phyloP scores from a whole-genome alignment of 2,797 vertebrate species.

The Poeciliopsis presidionis region DNA sequence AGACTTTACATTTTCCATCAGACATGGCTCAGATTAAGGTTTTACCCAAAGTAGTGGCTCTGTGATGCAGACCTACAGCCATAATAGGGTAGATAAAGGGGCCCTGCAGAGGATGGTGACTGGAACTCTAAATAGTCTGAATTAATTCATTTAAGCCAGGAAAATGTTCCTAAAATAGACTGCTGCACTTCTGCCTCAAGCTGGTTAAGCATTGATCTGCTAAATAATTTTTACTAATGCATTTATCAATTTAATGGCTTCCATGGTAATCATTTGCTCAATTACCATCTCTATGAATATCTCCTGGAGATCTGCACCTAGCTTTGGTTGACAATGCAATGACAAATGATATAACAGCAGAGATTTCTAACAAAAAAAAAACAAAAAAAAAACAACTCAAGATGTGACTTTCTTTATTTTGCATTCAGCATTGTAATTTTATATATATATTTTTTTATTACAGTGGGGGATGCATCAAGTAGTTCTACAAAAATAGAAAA shows the following conservation, averaged over 20 bases:
- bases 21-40: background rate
- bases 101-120: background rate
- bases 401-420: conserved; percentile 16
- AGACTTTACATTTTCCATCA: background rate
- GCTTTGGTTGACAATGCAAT: background rate
- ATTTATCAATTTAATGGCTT: background rate
- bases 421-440: conserved; percentile 7
- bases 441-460: conserved; percentile 17
- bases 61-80: background rate
- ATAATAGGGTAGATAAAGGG: background rate
- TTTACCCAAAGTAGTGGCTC: too few relatives aligned
- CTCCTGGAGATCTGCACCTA: background rate
- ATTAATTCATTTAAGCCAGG: background rate
- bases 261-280: background rate
- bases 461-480: conserved; percentile 8
- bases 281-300: background rate
- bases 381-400: background rate
- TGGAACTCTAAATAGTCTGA: background rate
- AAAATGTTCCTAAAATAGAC: background rate
- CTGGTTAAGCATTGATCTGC: background rate
- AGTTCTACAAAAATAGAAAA: conserved; percentile 57
- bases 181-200: background rate
- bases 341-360: background rate
- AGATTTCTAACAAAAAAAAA: background rate
- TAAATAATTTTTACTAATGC: background rate